Evolutionary conservation across 1,140 invertebrate species (phyloP), one percentile per base, ranked within the genome.

Genomic region (Bicyclus anynana): DNA sequence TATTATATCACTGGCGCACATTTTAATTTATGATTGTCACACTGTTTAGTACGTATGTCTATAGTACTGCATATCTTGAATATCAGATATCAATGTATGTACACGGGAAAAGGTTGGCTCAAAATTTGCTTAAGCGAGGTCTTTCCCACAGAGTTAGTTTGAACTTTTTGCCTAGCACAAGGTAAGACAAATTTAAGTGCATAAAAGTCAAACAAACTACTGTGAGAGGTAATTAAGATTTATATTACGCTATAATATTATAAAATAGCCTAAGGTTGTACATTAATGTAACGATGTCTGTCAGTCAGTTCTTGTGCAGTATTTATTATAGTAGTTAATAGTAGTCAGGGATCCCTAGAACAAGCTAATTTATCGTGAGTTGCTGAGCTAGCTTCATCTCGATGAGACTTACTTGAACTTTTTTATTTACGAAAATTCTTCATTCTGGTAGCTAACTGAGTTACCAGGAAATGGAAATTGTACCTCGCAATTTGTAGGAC

Each of bases 31-130:
- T n/a, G n/a, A n/a, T n/a, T n/a, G n/a, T n/a, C n/a, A n/a, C n/a
- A n/a, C n/a, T n/a, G n/a, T n/a, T n/a, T n/a, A 26, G 23, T 26
- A 26, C 5, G 4, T 27, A 27, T 27, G 26, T 0, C 26, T 27
- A 4, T 4, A 27, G 26, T 2, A n/a, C n/a, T n/a, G n/a, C n/a
- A 1, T n/a, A 33, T 33, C 29, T 33, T 33, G 12, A 12, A 10
- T 33, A 33, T 29, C 12, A 33, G 7, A 33, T 12, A 33, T 33
- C 29, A 10, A 33, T 33, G 29, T 33, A 12, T 12, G 3, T 56
- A 64, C 17, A 54, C 51, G 48, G 65, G 67, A 80, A 80, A 76
- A 70, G 69, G 67, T 63, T 66, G 49, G 61, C 60, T 60, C 42
- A 35, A 62, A 62, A 48, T 67, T 68, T 60, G 53, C 13, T 69